phyloP scores from a whole-genome alignment of 2,113 vertebrate species.

The Peromyscus leucopus region DNA sequence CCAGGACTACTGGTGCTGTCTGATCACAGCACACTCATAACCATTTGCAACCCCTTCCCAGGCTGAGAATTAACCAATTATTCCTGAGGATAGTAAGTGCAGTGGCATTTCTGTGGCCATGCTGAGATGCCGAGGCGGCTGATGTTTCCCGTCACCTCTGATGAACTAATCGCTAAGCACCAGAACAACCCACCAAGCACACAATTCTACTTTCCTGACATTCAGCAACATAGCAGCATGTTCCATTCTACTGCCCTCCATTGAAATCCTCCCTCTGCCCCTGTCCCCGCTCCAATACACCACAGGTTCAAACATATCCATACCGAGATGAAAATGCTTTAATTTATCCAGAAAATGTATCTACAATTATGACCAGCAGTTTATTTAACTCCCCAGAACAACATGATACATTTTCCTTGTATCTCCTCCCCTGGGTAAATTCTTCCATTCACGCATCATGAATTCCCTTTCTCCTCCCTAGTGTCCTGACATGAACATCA shows the following conservation, averaged over 20 bases:
- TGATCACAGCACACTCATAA: background rate
- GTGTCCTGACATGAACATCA: background rate
- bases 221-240: slow-evolving; percentile 14
- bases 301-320: fast-evolving
- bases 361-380: background rate
- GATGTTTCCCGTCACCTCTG: background rate
- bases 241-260: background rate
- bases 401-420: background rate
- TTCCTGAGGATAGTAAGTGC: background rate
- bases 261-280: background rate
- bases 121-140: background rate
- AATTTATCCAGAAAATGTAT: background rate
- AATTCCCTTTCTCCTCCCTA: background rate
- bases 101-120: slow-evolving; percentile 46
- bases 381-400: background rate
- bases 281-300: background rate
- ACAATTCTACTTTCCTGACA: background rate
- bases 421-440: background rate
- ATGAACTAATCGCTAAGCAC: background rate
- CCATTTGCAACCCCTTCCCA: background rate
- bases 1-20: background rate
- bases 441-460: background rate
- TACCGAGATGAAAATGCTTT: background rate
- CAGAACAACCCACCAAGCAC: background rate
- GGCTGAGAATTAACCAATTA: background rate